A percentile compares a stretch with the other conserved stretches of the same genome.
phyloP scores from a whole-genome alignment of 2,888 invertebrate genomes.

The Colletes collaris region DNA sequence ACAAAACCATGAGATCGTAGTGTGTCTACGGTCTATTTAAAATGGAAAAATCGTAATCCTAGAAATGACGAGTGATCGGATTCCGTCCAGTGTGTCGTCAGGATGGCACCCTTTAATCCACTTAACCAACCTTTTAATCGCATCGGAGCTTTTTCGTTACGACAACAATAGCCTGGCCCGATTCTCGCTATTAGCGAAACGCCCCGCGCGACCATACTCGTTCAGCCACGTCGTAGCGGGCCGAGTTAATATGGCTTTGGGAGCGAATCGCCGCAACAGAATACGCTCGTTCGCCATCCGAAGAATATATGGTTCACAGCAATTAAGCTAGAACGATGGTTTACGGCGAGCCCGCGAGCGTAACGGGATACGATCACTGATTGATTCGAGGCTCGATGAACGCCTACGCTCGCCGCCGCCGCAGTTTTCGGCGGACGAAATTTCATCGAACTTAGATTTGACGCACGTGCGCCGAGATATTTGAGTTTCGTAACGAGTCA shows the following conservation, averaged over 20 bases:
- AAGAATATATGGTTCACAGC: constrained; percentile 77
- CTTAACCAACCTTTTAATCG: constrained; percentile 40
- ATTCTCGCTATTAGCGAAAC: constrained; percentile 55
- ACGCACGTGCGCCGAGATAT: constrained; percentile 17
- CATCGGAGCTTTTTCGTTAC: constrained; percentile 41
- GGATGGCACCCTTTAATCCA: constrained; percentile 33
- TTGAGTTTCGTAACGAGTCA: constrained; percentile 12
- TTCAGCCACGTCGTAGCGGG: constrained; percentile 27
- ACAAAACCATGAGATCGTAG: too few species aligned
- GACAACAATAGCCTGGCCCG: constrained; percentile 47
- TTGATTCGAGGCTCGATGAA: constrained; percentile 35
- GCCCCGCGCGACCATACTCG: constrained; percentile 23
- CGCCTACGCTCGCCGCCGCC: constrained; percentile 18
- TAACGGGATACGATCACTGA: constrained; percentile 35
- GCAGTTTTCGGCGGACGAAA: constrained; percentile 19
- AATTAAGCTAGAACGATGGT: constrained; percentile 73
- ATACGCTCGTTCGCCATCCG: constrained; percentile 38
- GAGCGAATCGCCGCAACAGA: constrained; percentile 53
- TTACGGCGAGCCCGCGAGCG: constrained; percentile 21
- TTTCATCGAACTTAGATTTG: constrained; percentile 46
- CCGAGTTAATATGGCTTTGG: constrained; percentile 72
- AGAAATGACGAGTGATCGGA: neutral
- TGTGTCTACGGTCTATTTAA: too few species aligned
- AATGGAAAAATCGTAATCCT: neutral
- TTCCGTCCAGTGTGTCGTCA: constrained; percentile 19